Evolutionary conservation across 2,113 vertebrate species (phyloP), one percentile per base, ranked within the genome.

Genomic region (Dicrurus megarhynchus): DNA sequence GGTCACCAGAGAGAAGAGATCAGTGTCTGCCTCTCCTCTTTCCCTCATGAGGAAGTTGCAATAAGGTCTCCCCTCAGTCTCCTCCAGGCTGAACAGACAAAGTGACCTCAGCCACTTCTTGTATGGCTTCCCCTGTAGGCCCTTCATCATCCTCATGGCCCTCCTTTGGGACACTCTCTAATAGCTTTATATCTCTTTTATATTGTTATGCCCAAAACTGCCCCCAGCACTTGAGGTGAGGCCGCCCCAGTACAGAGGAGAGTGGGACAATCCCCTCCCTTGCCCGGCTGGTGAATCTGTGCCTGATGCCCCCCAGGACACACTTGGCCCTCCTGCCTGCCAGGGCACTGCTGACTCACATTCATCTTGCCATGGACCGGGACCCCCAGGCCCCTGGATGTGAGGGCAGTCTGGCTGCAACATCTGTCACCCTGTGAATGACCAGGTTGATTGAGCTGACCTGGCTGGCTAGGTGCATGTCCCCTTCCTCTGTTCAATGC

Each of bases 391-490:
- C 3, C 27, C 17, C 35, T 63, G 47, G 63, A 61, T 7, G 37
- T 94, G 99, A 99, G 99, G 98, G 98, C 98, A 98, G 98, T 99
- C 98, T 99, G 99, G 98, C 98, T 99, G 98, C 98, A 80, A 82
- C 65, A 61, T 78, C 60, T 87, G 53, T 95, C 92, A 89, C 64
- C 98, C 98, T 98, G 99, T 98, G 99, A 99, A 99, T 99, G 98
- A 98, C 98, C 98, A 99, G 98, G 98, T 98, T 99, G 98, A 99
- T 98, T 99, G 98, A 98, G 98, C 98, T 99, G 99, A 99, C 99
- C 98, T 99, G 98, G 98, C 98, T 99, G 98, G 98, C 98, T 99
- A 98, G 97, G 98, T 98, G 98, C 98, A 98, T 99, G 98, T 99
- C 98, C 98, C 98, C 98, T 98, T 99, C 98, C 98, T 99, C 98